A percentile compares a stretch with the other conserved stretches of the same genome.
These are phyloP conservation scores for Cepaea hortensis DNA, from an alignment of 2,888 invertebrate genomes.

Conservation along the genomic window DNA sequence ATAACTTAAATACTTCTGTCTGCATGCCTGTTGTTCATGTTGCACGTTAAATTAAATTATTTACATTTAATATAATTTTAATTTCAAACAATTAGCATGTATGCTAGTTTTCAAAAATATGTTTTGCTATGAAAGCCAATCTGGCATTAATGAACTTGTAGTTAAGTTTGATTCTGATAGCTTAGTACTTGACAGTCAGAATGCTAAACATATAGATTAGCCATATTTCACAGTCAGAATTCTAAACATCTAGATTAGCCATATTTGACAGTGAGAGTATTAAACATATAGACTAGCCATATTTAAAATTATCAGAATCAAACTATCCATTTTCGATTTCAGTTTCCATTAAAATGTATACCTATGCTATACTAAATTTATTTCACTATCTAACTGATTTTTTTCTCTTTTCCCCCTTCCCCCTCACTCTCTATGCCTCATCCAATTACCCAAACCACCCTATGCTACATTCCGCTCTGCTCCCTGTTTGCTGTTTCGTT, in stretches of 20 bases:
- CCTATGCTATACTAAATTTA: not conserved
- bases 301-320: not conserved
- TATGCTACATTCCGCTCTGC: slow-evolving; percentile 28
- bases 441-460: slow-evolving; percentile 55
- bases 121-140: no score
- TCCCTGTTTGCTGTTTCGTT: slow-evolving; percentile 43
- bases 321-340: not conserved
- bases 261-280: not conserved
- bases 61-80: not conserved
- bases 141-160: no score
- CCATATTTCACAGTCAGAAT: not conserved
- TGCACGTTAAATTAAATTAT: not conserved
- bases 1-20: not conserved
- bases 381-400: slow-evolving; percentile 39
- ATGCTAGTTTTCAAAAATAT: no score
- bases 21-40: slow-evolving; percentile 1
- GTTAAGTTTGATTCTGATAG: no score
- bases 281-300: not conserved
- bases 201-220: not conserved
- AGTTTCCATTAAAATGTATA: not conserved
- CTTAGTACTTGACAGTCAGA: not conserved
- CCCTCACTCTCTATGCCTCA: slow-evolving; percentile 59
- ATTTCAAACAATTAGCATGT: not conserved
- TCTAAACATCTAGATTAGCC: no score
- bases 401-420: slow-evolving; percentile 58